Evolutionary conservation across 2,888 invertebrate species (phyloP), one percentile per base, ranked within the genome.

Genomic region (Caenorhabditis sp.): DNA sequence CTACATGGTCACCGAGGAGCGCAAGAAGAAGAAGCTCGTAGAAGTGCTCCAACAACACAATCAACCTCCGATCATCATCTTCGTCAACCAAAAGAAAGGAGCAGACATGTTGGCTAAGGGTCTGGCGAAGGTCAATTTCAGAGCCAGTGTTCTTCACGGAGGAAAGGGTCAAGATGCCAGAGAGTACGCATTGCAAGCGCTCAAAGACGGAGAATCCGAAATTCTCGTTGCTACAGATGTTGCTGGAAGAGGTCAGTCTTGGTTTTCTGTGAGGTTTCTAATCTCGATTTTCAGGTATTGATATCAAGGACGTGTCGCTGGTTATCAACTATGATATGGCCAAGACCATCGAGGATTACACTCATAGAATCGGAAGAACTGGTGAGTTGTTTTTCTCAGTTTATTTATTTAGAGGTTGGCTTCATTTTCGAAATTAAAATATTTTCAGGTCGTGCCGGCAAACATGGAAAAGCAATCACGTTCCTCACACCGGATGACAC

Each of bases 271-370:
- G 31, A 35, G 8, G 8, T 6, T 35, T 35, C 31, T 4, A 6
- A 35, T 35, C 8, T 35, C 8, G 31, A 35, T 69, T 69, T 14
- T 64, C n/a, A 88, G 99, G 99, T 96, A 99, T 99, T 89, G 99
- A 99, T 92, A 98, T 99, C 92, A 98, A 99, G 93, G 98, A 99
- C 93, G 99, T 99, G 2, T 97, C 98, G 8, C 94, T 99, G 93
- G 99, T 99, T 85, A 96, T 99, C 90, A 99, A 99, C 93, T 99
- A 99, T 91, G 99, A 99, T 92, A 99, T 99, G 99, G 98, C 99
- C 0, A 99, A 99, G 93, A 95, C 95, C 22, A 98, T 99, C 91
- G 99, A 99, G 94, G 95, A 94, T 89, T 94, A 94, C 91, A 94
- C 93, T 19, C 94, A 94, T 95, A 96, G 99, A 94, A 98, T 99